Evolutionary conservation across 2,797 vertebrate genomes (phyloP).

Genomic region (Acomys russatus): DNA sequence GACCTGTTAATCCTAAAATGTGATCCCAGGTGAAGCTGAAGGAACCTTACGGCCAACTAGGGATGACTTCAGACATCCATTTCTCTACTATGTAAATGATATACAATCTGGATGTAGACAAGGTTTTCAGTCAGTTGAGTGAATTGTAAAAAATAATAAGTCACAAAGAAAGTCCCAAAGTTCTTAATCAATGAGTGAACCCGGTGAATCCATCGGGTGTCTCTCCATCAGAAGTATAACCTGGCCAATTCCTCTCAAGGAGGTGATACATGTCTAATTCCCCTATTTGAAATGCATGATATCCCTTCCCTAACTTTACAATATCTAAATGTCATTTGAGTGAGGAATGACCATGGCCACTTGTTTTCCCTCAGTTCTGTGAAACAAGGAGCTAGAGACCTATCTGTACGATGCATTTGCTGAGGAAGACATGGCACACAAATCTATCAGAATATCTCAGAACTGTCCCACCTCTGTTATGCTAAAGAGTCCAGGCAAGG

Average conservation of each 20-base stretch:
- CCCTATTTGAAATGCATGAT: not conserved
- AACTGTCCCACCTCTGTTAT: not conserved
- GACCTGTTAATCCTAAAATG: too few species aligned
- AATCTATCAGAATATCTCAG: not conserved
- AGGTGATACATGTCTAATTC: rapidly evolving
- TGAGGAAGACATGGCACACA: not conserved
- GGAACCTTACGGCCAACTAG: too few species aligned
- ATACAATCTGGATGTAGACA: too few species aligned
- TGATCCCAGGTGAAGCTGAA: too few species aligned
- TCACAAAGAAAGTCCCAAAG: not conserved
- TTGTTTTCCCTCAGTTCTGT: not conserved
- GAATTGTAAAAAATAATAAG: not conserved
- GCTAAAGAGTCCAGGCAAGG: not conserved
- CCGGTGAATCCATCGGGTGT: too few species aligned
- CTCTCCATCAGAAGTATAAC: too few species aligned
- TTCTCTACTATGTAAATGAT: too few species aligned
- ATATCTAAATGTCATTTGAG: not conserved
- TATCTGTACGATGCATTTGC: too few species aligned
- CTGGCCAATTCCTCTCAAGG: too few species aligned
- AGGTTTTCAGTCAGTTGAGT: not conserved
- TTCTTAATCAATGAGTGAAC: not conserved
- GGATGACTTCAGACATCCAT: too few species aligned
- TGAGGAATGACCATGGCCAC: not conserved
- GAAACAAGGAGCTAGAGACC: not conserved
- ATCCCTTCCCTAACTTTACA: too few species aligned